These are phyloP conservation scores for Fopius arisanus DNA, from an alignment of 1,140 invertebrate species.

Conservation along the genomic window DNA sequence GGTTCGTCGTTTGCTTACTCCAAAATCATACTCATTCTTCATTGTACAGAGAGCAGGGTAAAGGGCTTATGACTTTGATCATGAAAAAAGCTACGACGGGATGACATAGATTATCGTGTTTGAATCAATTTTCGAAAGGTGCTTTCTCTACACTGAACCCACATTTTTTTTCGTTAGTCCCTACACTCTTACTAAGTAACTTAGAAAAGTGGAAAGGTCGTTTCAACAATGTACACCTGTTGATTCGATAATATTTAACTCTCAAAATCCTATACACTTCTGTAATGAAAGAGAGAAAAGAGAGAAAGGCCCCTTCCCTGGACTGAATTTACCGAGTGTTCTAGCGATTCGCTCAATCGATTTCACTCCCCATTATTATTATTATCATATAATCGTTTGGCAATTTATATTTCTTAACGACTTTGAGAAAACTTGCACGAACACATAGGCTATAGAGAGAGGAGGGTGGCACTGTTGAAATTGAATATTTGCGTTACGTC, in stretches of 20 bases:
- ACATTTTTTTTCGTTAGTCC: no score
- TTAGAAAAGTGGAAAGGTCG: neutral
- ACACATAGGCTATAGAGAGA: neutral
- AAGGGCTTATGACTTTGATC: neutral
- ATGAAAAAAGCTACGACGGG: neutral
- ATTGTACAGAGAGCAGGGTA: neutral
- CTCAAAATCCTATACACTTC: neutral
- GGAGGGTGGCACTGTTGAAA: neutral
- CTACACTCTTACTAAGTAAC: no score
- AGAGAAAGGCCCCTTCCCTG: neutral
- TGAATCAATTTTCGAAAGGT: no score
- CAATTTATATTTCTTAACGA: no score
- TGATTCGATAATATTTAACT: neutral
- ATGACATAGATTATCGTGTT: no score
- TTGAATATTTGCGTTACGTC: no score
- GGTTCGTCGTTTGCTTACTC: constrained; percentile 23
- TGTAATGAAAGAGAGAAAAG: neutral
- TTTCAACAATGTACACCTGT: neutral
- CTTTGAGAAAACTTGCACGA: no score
- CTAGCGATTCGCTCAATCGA: neutral
- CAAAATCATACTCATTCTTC: constrained; percentile 15
- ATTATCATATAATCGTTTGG: neutral
- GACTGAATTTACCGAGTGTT: neutral
- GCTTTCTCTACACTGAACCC: no score
- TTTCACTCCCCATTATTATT: neutral